phyloP scores from a whole-genome alignment of 2,797 vertebrate genomes.

The Hyperoplus lanceolatus region DNA sequence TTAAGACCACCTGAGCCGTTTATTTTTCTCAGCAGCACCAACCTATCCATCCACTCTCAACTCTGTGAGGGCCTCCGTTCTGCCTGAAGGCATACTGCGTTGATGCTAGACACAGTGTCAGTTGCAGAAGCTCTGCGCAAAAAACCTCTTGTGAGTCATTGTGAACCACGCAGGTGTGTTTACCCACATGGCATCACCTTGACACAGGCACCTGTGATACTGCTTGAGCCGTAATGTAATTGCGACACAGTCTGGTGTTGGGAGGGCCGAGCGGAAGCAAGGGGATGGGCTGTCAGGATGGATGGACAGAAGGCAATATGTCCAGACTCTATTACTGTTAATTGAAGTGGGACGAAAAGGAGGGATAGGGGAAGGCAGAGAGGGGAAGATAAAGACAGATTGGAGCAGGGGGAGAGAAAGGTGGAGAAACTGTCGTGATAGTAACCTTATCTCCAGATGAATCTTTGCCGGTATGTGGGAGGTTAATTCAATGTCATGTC shows the following conservation, averaged over 20 bases:
- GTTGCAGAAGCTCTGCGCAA: not conserved
- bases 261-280: slow-evolving; percentile 31
- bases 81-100: slow-evolving; percentile 42
- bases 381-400: slow-evolving; percentile 18
- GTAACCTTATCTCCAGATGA: slow-evolving; percentile 63
- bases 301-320: slow-evolving; percentile 36
- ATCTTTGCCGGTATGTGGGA: slow-evolving; percentile 61
- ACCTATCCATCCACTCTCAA: slow-evolving; percentile 35
- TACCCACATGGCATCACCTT: slow-evolving; percentile 63
- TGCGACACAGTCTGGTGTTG: slow-evolving; percentile 49
- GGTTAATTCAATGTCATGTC: slow-evolving; percentile 71
- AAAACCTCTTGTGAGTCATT: slow-evolving; percentile 37
- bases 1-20: slow-evolving; percentile 39
- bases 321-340: slow-evolving; percentile 60
- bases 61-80: slow-evolving; percentile 14
- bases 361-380: slow-evolving; percentile 24
- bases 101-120: slow-evolving; percentile 49
- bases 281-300: slow-evolving; percentile 49
- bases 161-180: slow-evolving; percentile 58
- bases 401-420: not conserved
- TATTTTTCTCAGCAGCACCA: not conserved
- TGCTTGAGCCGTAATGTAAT: slow-evolving; percentile 48
- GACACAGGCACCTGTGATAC: slow-evolving; percentile 51
- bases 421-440: slow-evolving; percentile 20
- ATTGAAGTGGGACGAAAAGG: slow-evolving; percentile 62